A percentile compares a stretch with the other conserved stretches of the same genome.
Evolutionary conservation across 2,888 invertebrate genomes (phyloP).

Genomic region (Meta bourneti): DNA sequence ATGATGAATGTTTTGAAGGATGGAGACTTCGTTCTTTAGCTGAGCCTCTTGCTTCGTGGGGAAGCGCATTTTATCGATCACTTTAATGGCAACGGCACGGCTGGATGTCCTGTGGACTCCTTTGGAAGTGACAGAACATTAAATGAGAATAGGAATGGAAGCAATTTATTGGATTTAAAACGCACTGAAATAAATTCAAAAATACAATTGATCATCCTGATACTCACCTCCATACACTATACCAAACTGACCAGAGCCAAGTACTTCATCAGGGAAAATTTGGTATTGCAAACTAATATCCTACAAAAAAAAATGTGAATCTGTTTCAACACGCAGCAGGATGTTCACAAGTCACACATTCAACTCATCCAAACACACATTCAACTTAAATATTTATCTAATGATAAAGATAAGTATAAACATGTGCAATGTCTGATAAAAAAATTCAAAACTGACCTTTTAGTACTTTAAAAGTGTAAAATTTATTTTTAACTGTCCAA

Average conservation of each 20-base stretch:
- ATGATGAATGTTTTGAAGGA: slow-evolving; percentile 95
- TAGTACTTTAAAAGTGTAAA: too few relatives aligned
- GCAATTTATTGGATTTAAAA: not conserved
- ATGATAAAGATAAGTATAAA: not conserved
- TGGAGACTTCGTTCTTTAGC: slow-evolving; percentile 98
- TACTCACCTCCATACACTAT: slow-evolving; percentile 95
- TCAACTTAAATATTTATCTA: not conserved
- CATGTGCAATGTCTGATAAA: not conserved
- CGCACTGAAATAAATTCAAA: not conserved
- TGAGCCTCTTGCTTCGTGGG: slow-evolving; percentile 99
- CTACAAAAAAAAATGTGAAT: slow-evolving; percentile 48
- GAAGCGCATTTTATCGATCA: slow-evolving; percentile 98
- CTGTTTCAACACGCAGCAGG: too few relatives aligned
- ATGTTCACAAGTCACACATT: too few relatives aligned
- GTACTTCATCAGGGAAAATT: slow-evolving; percentile 97
- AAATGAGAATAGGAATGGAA: not conserved
- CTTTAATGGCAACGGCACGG: slow-evolving; percentile 97
- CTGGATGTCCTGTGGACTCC: slow-evolving; percentile 88
- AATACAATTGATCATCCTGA: not conserved
- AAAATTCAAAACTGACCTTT: too few relatives aligned
- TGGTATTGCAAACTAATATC: slow-evolving; percentile 98
- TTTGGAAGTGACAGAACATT: slow-evolving; percentile 76
- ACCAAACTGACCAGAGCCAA: slow-evolving; percentile 99
- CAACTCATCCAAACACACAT: too few relatives aligned
- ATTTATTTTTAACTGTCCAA: too few relatives aligned